Evolutionary conservation across 2,888 invertebrate genomes (phyloP).

Genomic region (Brenthis ino): DNA sequence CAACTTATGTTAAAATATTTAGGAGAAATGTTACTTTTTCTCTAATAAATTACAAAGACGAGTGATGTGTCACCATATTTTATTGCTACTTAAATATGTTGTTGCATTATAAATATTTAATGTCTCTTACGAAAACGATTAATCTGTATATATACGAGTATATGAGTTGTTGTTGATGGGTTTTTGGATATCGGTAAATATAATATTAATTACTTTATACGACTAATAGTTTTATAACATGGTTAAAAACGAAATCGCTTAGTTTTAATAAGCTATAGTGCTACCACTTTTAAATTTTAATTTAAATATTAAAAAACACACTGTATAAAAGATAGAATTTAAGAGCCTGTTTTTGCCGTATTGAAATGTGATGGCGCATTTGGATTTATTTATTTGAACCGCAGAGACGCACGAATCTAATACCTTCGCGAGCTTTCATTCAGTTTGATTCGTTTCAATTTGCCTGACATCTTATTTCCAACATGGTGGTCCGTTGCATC

Average conservation of each 20-base stretch:
- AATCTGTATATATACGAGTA: conserved; percentile 26
- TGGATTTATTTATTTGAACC: conserved; percentile 70
- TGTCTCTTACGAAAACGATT: conserved; percentile 32
- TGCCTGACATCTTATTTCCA: conserved; percentile 76
- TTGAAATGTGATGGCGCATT: conserved; percentile 56
- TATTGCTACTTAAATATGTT: conserved; percentile 31
- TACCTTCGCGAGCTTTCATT: conserved; percentile 67
- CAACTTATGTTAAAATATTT: conserved; percentile 1
- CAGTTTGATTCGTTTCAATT: conserved; percentile 71
- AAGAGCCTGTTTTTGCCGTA: conserved; percentile 48
- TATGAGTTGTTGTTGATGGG: conserved; percentile 28
- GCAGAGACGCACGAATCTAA: conserved; percentile 68
- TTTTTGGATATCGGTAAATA: conserved; percentile 31
- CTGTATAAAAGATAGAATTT: conserved; percentile 23
- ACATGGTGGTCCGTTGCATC: conserved; percentile 66
- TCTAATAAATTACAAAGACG: conserved; percentile 11
- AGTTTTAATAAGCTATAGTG: neutral
- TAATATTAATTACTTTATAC: conserved; percentile 33
- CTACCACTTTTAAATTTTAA: neutral
- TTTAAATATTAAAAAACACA: conserved; percentile 10
- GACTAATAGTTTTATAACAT: conserved; percentile 31
- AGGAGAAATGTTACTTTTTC: conserved; percentile 13
- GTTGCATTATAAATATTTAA: conserved; percentile 34
- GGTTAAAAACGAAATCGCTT: conserved; percentile 26
- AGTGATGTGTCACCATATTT: conserved; percentile 21